Conservation (phyloP, 1,140 invertebrate genomes). For the Plutomurus gul region DNA sequence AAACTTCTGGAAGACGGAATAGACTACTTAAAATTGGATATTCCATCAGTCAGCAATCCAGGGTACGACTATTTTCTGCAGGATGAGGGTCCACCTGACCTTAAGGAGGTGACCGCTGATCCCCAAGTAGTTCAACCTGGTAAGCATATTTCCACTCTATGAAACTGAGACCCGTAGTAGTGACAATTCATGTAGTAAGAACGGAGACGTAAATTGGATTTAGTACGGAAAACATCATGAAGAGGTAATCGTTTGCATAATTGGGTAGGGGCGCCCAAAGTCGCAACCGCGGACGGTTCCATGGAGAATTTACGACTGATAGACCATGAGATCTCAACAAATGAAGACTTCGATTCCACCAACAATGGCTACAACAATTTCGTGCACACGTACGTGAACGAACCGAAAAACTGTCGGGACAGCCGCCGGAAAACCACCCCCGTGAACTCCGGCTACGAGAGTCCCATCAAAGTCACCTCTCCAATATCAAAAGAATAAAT, state of each 20-base stretch:
- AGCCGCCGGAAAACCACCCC: neutral
- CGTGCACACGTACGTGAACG: constrained; percentile 38
- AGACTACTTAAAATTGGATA: constrained; percentile 71
- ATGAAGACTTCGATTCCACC: constrained; percentile 14
- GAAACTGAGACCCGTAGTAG: too few species aligned
- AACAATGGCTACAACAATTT: constrained; percentile 15
- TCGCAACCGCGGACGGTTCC: constrained; percentile 7
- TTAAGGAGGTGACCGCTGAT: neutral
- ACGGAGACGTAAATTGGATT: neutral
- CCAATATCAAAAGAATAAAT: constrained; percentile 7
- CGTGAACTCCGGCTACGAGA: constrained; percentile 37
- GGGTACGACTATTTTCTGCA: constrained; percentile 58
- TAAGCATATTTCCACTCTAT: too few species aligned
- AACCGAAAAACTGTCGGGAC: constrained; percentile 5
- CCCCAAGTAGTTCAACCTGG: constrained; percentile 4
- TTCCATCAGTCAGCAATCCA: constrained; percentile 66
- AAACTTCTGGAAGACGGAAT: constrained; percentile 72
- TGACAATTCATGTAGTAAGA: too few species aligned
- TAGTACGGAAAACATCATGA: neutral
- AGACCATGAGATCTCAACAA: constrained; percentile 46
- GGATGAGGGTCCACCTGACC: neutral
- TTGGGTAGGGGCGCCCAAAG: neutral
- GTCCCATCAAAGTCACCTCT: constrained; percentile 39
- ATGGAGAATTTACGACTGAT: constrained; percentile 51
- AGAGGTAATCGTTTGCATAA: neutral